Evolutionary conservation across 2,888 invertebrate species (phyloP).

Genomic region (Strigamia transsilvanica): DNA sequence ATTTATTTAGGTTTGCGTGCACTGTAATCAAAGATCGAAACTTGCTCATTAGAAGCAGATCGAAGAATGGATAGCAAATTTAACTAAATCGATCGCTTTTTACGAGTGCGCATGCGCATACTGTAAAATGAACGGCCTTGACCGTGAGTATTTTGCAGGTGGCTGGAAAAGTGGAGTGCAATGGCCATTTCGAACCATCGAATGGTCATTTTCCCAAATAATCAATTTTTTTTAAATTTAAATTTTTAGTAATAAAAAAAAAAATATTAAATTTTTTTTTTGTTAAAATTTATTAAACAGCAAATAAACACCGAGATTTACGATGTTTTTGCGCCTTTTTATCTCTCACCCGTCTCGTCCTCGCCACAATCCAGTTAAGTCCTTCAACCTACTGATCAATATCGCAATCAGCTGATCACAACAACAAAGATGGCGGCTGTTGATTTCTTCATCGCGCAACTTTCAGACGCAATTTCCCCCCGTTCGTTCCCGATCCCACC

Average conservation of each 20-base stretch:
- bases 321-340: background rate
- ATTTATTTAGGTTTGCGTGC: background rate
- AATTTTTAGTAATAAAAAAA: background rate
- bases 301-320: no score
- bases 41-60: background rate
- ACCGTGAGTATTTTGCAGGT: conserved; percentile 20
- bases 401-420: conserved; percentile 34
- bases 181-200: background rate
- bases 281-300: no score
- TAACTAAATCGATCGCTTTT: background rate
- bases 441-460: conserved; percentile 22
- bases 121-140: background rate
- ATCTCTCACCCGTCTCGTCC: background rate
- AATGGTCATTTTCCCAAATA: background rate
- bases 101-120: background rate
- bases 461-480: conserved; percentile 3
- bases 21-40: background rate
- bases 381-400: conserved; percentile 35
- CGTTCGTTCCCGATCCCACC: background rate
- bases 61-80: background rate
- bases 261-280: background rate
- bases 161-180: background rate
- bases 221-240: background rate
- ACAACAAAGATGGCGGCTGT: conserved; percentile 2
- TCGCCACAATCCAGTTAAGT: background rate